Base-by-base conservation (phyloP, 2,888 invertebrate genomes). In the Nephrotoma guestfalica region DNA sequence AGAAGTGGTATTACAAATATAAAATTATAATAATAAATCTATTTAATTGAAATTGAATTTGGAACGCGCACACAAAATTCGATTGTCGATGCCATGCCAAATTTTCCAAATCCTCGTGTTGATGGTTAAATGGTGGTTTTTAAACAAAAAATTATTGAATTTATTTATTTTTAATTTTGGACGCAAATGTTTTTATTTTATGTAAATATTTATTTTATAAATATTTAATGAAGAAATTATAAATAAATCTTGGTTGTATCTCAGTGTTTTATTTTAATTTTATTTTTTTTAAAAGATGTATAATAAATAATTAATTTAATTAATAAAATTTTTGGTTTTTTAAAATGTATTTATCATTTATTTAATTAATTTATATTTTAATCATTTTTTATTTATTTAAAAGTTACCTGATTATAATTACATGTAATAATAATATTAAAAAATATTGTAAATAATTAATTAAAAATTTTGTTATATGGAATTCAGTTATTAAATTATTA, bases 351-450 rank as follows among this genome's bases (percentile, higher is more conserved):
- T 1, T 71, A 57, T 57, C 9, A 30, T 71, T 71, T 30, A 71
- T 30, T 71, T 71, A 71, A 71, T 30, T 71, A 30, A 71, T 30
- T 71, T 71, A 71, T 9, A 9, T 71, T 18, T 57, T 57, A 9
- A 9, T 71, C 9, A 30, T 30, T 30, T 1, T 71, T 71, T 71
- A 71, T 71, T 71, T 71, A 71, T 71, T 71, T 30, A 71, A 84
- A 84, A 84, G 84, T 84, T 84, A 84, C 84, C 84, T 84, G 84
- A 84, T 84, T 84, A 42, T 42, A 15, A 84, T 84, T 41, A 41
- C 41, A 41, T 84, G 84, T 41, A 84, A 84, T 84, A 84, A 41
- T 84, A 42, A 41, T 84, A 84, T 84, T 15, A 84, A 84, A 84
- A 84, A 41, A 15, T 84, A 84, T 41, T 84, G 41, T 41, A 84